Base-by-base conservation (phyloP, 2,113 vertebrate genomes). In the Prolemur simus region DNA sequence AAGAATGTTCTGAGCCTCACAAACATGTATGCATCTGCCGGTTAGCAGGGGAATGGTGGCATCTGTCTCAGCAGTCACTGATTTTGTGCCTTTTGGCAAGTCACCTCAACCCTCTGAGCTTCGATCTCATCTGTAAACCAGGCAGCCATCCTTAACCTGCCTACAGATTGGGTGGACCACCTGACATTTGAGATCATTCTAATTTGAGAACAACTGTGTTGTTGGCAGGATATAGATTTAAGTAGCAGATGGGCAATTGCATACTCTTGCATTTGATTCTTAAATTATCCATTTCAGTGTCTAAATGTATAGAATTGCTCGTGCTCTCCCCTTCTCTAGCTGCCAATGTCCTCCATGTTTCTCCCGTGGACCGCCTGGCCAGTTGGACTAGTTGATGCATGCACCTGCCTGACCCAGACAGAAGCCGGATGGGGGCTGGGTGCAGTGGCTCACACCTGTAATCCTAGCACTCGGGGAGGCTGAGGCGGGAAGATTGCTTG, bases 141-240 rank as follows among this genome's bases (percentile, higher is more conserved):
- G 32, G 77, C 39, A 86, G 91, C 71, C 77, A 32, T 49, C 78
- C 71, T 74, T 91, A 78, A 58, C 39, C 42, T 85, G 32, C 60
- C 58, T 73, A 5, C 14, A 66, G 66, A 86, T 66, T 54, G 45
- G 58, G 15, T 81, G 78, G 49, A 29, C 34, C 58, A 66, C 87
- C 56, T 96, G 87, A 66, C 29, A 39, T 89, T 85, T 87, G 39
- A 91, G 56, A 58, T 78, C 39, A 56, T 83, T 96, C 56, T 95
- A 49, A 76, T 85, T 74, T 69, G 56, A 92, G 77, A 91, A 47
- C 34, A 54, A 45, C 52, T 95, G 29, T 39, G 37, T 42, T 11
- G 0, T 37, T 64, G 49, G 47, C 93, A 94, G 71, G 63, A 71
- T 91, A 47, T 49, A 95, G 84, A 63, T 58, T 56, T 76, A 74